Base-by-base conservation (phyloP, 1,140 invertebrate genomes). In the Kradibia gibbosae region DNA sequence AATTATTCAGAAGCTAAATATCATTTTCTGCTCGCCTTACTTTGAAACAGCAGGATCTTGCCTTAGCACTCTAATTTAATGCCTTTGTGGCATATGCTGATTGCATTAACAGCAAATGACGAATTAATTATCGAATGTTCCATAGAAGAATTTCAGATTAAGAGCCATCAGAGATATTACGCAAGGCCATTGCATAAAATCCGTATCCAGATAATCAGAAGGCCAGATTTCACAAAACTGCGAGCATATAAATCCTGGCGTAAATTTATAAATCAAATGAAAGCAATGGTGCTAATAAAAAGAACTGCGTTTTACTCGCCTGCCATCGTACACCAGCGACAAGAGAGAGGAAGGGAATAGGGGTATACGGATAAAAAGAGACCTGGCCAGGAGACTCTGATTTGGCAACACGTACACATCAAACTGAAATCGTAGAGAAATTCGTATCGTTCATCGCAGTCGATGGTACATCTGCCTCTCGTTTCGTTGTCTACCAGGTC, bases 281-380 rank as follows among this genome's bases (percentile, higher is more conserved):
- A n/a, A 72, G 50, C 70, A 72, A 72, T 45, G 70, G 42, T 25
- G 15, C 13, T 72, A 72, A 72, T 48, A 48, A 72, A 48, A 72
- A 22, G 31, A 50, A 48, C 15, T 34, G 3, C 5, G 50, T 45
- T 48, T 28, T 48, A 0, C 55, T n/a, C 55, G 8, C 15, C n/a
- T 22, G 8, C 55, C n/a, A 5, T 60, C 60, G 11, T 28, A 11
- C 28, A 13, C 55, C 17, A 57, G 22, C 15, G 22, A 57, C n/a
- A n/a, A 13, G 5, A 5, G n/a, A 25, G n/a, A 25, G 5, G 22
- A 57, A 57, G 22, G 22, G 22, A 25, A 10, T 8, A 57, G 55
- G 22, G 55, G 22, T 8, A 57, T 8, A 57, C 10, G 22, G 55
- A 57, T 8, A 57, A n/a, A 57, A n/a, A 57, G 55, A 57, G 55